These are phyloP conservation scores for Plebejus anna DNA, from an alignment of 2,888 invertebrate genomes.

Conservation along the genomic window DNA sequence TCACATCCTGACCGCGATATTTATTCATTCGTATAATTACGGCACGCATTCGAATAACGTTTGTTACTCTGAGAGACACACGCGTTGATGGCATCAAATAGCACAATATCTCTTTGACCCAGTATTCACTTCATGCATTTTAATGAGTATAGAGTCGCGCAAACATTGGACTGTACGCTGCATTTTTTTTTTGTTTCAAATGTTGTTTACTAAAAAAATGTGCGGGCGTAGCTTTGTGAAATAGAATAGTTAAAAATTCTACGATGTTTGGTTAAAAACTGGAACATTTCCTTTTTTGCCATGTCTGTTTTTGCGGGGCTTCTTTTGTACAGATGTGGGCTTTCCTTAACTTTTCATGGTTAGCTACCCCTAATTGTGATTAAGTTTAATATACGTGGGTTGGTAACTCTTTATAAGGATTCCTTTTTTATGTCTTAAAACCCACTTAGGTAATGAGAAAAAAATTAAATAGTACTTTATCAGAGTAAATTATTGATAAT, in stretches of 20 bases:
- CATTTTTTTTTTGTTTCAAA: conserved; percentile 37
- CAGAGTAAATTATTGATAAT: no score
- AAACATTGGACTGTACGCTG: conserved; percentile 37
- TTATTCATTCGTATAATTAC: conserved; percentile 9
- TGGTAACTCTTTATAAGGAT: no score
- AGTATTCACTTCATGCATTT: conserved; percentile 64
- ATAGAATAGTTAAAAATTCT: conserved; percentile 36
- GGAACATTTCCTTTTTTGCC: conserved; percentile 27
- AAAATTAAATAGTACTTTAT: no score
- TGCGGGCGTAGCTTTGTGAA: conserved; percentile 37
- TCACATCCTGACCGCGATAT: conserved; percentile 6
- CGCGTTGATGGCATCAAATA: conserved; percentile 40
- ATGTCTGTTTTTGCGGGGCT: background rate
- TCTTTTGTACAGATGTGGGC: background rate
- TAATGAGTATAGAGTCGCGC: conserved; percentile 52
- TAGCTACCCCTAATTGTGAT: background rate
- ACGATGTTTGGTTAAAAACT: conserved; percentile 28
- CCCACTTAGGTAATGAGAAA: no score
- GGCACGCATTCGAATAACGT: conserved; percentile 8
- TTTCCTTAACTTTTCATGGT: background rate
- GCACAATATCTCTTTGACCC: conserved; percentile 34
- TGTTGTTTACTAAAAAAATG: conserved; percentile 35
- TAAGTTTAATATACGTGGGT: background rate
- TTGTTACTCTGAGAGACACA: conserved; percentile 34
- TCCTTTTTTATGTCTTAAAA: no score